phyloP scores from a whole-genome alignment of 2,888 invertebrate species.

The Oasisia sp. region DNA sequence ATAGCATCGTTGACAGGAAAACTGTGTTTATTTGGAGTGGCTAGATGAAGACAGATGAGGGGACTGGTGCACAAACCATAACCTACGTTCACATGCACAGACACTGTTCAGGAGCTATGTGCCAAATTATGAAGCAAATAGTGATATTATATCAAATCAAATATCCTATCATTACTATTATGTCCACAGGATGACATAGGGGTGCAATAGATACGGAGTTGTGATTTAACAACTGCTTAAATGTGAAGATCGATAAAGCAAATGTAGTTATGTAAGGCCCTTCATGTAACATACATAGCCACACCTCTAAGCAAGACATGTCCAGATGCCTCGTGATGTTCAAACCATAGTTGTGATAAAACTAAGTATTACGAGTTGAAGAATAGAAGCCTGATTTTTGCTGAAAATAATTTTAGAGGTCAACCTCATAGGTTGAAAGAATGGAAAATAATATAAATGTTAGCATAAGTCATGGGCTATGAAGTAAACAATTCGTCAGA shows the following conservation, averaged over 20 bases:
- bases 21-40: not conserved
- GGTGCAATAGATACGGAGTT: not conserved
- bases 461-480: not conserved
- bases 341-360: not conserved
- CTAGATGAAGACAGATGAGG: not conserved
- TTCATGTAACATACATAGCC: not conserved
- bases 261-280: not conserved
- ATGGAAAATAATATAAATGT: not conserved
- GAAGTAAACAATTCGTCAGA: not conserved
- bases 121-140: not conserved
- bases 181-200: not conserved
- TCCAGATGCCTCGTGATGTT: not conserved
- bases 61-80: not conserved
- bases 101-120: not conserved
- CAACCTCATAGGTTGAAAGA: not conserved
- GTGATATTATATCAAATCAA: not conserved
- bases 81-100: not conserved
- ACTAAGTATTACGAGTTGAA: not conserved
- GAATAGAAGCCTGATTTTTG: not conserved
- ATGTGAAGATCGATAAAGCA: not conserved
- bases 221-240: not conserved
- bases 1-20: not conserved
- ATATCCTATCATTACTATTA: too few relatives aligned
- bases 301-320: not conserved
- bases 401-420: not conserved